Conservation (phyloP, 2,888 invertebrate species). For the Xylocampa areola region DNA sequence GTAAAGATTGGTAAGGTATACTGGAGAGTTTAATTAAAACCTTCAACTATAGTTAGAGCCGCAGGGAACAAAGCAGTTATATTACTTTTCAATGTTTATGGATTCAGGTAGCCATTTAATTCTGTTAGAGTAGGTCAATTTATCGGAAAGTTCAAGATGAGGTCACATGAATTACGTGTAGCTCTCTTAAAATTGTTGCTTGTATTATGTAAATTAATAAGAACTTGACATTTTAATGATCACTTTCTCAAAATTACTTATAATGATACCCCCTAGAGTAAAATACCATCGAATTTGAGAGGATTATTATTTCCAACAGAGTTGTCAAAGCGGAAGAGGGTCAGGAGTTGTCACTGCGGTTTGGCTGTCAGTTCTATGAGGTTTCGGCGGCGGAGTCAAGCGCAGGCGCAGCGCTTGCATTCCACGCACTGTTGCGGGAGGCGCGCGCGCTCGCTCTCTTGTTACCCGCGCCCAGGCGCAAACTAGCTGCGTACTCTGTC, state of each 20-base stretch:
- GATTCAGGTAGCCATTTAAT: conserved; percentile 8
- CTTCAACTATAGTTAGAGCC: no score
- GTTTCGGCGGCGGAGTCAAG: conserved; percentile 95
- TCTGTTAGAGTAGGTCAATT: conserved; percentile 33
- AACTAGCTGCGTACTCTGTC: conserved; percentile 94
- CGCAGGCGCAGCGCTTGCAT: conserved; percentile 94
- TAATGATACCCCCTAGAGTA: conserved; percentile 25
- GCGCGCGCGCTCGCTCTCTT: conserved; percentile 94
- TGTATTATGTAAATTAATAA: conserved; percentile 40
- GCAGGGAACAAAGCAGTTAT: no score
- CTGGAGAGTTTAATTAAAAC: no score
- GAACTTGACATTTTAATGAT: conserved; percentile 41
- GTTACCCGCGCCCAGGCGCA: conserved; percentile 92
- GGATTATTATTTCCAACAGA: conserved; percentile 80
- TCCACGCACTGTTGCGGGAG: conserved; percentile 93
- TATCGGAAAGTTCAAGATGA: conserved; percentile 39
- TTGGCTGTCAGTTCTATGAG: conserved; percentile 95
- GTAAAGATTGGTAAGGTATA: no score
- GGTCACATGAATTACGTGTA: conserved; percentile 26
- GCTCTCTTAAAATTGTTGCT: conserved; percentile 22
- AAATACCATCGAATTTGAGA: neutral
- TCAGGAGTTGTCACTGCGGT: conserved; percentile 93
- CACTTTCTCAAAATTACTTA: conserved; percentile 19
- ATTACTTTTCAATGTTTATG: neutral
- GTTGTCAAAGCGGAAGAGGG: conserved; percentile 94